phyloP scores from a whole-genome alignment of 2,113 vertebrate species.

The Atherinomorus stipes region DNA sequence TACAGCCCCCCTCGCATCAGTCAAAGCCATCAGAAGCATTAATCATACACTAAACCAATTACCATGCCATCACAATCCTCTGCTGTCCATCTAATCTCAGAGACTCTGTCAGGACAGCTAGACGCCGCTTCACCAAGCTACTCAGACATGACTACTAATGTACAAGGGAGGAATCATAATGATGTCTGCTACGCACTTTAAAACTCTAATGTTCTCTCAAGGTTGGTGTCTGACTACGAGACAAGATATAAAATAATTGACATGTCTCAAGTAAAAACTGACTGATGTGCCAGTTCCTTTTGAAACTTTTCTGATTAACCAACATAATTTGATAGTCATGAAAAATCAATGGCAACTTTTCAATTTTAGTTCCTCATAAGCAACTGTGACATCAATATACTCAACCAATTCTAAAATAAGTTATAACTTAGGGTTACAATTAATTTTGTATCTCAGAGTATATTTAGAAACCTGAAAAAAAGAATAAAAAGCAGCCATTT shows the following conservation, averaged over 20 bases:
- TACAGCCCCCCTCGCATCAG: slow-evolving; percentile 45
- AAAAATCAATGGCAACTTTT: not conserved
- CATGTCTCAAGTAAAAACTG: not conserved
- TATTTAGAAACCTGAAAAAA: too few relatives aligned
- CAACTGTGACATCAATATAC: too few relatives aligned
- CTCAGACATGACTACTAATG: slow-evolving; percentile 28
- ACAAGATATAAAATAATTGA: not conserved
- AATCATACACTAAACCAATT: slow-evolving; percentile 72
- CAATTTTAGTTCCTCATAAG: too few relatives aligned
- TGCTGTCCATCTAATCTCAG: slow-evolving; percentile 46
- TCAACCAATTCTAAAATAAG: too few relatives aligned
- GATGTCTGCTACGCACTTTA: slow-evolving; percentile 21
- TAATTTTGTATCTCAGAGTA: too few relatives aligned
- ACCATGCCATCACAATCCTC: slow-evolving; percentile 48
- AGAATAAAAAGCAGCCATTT: too few relatives aligned
- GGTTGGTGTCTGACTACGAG: slow-evolving; percentile 5
- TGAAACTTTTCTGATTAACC: not conserved
- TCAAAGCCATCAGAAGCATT: slow-evolving; percentile 59
- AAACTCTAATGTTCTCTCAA: not conserved
- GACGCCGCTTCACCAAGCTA: slow-evolving; percentile 14
- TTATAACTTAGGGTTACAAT: too few relatives aligned
- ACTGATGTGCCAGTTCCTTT: not conserved
- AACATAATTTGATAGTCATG: not conserved
- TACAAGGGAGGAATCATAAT: slow-evolving; percentile 11
- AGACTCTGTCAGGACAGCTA: slow-evolving; percentile 16